Base-by-base conservation (phyloP, 2,113 vertebrate genomes). In the Forbesichthys papilliferus region DNA sequence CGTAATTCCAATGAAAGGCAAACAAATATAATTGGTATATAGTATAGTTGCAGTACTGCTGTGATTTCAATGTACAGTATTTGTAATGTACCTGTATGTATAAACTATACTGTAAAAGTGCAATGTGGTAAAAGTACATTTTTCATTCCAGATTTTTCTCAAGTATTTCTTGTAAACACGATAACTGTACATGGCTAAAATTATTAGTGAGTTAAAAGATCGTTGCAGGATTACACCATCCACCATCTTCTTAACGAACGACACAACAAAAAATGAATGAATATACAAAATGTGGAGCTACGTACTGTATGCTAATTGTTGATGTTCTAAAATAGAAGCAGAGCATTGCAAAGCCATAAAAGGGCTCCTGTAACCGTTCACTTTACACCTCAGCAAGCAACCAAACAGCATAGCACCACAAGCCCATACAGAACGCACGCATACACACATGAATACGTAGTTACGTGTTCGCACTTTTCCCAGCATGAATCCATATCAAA, bases 311-410 rank as follows among this genome's bases (percentile, higher is more conserved):
- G 78, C 74, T 71, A 78, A 74, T 70, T 33, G 63, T 68, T 70
- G 48, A 67, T 9, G 46, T 63, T 81, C 83, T 84, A 87, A 86
- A 89, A 83, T 86, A 88, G 83, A 68, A 85, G 73, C 71, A 51
- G 54, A 53, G 13, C 65, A 65, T 16, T 47, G 59, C 55, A 77
- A 65, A 69, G 65, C 81, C 79, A 78, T 86, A 76, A 75, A 80
- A 16, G 69, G 84, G 48, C 36, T 18, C 12, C 36, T 59, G 48
- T 62, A 70, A 8, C 59, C 64, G 75, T 81, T 82, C 64, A 71
- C 63, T 60, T 78, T 74, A 67, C 68, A 12, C 49, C 55, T 66
- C 46, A 51, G 62, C 14, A 70, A 48, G 46, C 59, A 56, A 73
- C 7, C 20, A 9, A 60, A 69, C 66, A 36, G 75, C 78, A 74